Evolutionary conservation across 1,140 invertebrate species (phyloP).

Genomic region (Olivierus martensii): DNA sequence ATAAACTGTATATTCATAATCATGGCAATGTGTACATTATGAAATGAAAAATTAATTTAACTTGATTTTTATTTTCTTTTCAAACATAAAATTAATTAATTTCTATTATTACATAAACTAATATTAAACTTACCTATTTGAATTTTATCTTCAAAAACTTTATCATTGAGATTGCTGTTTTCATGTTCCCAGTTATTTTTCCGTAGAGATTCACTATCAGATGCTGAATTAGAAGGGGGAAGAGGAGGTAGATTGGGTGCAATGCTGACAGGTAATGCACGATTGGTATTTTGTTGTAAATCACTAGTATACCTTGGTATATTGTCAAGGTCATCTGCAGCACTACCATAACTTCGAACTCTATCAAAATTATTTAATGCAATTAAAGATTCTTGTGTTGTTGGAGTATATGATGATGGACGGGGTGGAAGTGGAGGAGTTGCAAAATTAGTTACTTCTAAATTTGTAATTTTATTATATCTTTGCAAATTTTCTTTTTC

Average conservation of each 20-base stretch:
- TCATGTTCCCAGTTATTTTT: slow-evolving; percentile 25
- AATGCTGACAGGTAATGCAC: slow-evolving; percentile 25
- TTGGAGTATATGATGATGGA: slow-evolving; percentile 59
- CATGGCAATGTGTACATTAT: too few relatives aligned
- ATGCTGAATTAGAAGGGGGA: slow-evolving; percentile 9
- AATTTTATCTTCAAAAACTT: slow-evolving; percentile 48
- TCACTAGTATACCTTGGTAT: slow-evolving; percentile 51
- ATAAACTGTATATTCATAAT: too few relatives aligned
- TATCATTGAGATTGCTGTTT: slow-evolving; percentile 20
- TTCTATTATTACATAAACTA: neutral
- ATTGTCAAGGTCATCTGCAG: slow-evolving; percentile 80
- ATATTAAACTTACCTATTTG: slow-evolving; percentile 49
- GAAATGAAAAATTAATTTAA: too few relatives aligned
- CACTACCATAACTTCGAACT: slow-evolving; percentile 77
- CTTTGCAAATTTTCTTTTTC: slow-evolving; percentile 11
- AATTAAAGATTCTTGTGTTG: slow-evolving; percentile 46
- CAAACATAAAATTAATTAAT: too few relatives aligned
- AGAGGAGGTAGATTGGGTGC: slow-evolving; percentile 30
- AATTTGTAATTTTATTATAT: slow-evolving; percentile 12
- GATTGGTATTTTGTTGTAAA: slow-evolving; percentile 42
- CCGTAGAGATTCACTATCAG: slow-evolving; percentile 11
- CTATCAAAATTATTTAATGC: slow-evolving; percentile 57
- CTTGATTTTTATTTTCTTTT: too few relatives aligned
- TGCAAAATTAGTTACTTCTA: slow-evolving; percentile 27
- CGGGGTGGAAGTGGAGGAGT: slow-evolving; percentile 48